Evolutionary conservation across 2,113 vertebrate genomes (phyloP).

Genomic region (Zosterops borbonicus): DNA sequence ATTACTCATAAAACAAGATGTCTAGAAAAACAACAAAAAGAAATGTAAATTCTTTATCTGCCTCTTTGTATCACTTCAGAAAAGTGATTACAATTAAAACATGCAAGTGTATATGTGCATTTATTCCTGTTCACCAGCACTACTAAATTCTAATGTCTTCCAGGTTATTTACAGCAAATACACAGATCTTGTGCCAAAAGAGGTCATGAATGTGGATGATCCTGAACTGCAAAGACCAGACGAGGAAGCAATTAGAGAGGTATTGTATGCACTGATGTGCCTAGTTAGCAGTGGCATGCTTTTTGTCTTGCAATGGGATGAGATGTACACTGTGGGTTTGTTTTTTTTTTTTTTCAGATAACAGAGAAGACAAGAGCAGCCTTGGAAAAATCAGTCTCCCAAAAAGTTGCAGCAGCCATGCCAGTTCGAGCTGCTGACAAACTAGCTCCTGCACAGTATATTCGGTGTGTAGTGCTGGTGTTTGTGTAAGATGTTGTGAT

Average conservation of each 20-base stretch:
- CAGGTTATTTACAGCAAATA: slow-evolving; percentile 98
- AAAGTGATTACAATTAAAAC: not conserved
- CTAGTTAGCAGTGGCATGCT: not conserved
- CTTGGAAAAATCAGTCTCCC: slow-evolving; percentile 92
- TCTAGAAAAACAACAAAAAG: not conserved
- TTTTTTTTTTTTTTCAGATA: slow-evolving; percentile 76
- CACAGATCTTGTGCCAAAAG: slow-evolving; percentile 95
- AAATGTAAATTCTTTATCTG: not conserved
- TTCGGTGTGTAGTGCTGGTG: slow-evolving; percentile 78
- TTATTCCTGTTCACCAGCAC: slow-evolving; percentile 9
- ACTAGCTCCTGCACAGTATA: slow-evolving; percentile 95
- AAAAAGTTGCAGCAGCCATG: slow-evolving; percentile 99
- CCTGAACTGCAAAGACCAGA: slow-evolving; percentile 91
- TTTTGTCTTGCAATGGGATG: not conserved
- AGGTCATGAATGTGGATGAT: slow-evolving; percentile 90
- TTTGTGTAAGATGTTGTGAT: not conserved
- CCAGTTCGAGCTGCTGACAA: slow-evolving; percentile 97
- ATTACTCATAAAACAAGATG: not conserved
- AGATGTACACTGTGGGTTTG: not conserved
- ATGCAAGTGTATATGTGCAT: not conserved
- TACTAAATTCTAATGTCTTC: slow-evolving; percentile 49
- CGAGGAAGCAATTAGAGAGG: slow-evolving; percentile 93
- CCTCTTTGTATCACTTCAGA: not conserved
- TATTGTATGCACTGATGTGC: slow-evolving; percentile 42
- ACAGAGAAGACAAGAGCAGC: slow-evolving; percentile 95